These are phyloP conservation scores for Phalloptychus januarius DNA, from an alignment of 2,797 vertebrate genomes.

Conservation along the genomic window DNA sequence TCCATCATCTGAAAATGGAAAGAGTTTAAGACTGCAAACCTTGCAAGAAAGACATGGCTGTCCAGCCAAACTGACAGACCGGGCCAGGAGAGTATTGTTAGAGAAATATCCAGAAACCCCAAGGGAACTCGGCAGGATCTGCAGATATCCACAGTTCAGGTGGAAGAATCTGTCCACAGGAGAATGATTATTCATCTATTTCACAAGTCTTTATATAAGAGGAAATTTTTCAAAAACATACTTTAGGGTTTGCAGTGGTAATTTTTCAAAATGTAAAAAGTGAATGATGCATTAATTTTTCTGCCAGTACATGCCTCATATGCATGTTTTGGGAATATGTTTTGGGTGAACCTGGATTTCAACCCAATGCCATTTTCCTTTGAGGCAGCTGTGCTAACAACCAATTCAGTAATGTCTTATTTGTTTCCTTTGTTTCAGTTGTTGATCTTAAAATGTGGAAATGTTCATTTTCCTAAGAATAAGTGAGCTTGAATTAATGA, in stretches of 20 bases:
- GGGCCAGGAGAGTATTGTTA: not conserved
- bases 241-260: not conserved
- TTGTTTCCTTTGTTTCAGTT: slow-evolving; percentile 15
- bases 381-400: not conserved
- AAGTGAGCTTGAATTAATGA: slow-evolving; percentile 49
- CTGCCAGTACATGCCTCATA: too few species aligned
- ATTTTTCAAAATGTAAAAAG: not conserved
- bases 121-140: not conserved
- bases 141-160: not conserved
- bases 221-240: not conserved
- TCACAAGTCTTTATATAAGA: not conserved
- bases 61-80: not conserved
- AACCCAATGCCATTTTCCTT: not conserved
- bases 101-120: not conserved
- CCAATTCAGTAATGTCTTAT: not conserved
- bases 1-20: slow-evolving; percentile 1
- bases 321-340: not conserved
- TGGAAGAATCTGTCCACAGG: not conserved
- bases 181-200: not conserved
- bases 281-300: not conserved
- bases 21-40: not conserved
- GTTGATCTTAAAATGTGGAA: slow-evolving; percentile 22
- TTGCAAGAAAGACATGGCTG: not conserved
- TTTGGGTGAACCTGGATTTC: not conserved
- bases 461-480: slow-evolving; percentile 29